phyloP scores from a whole-genome alignment of 2,888 invertebrate species.

The Nemotelus nigrinus region DNA sequence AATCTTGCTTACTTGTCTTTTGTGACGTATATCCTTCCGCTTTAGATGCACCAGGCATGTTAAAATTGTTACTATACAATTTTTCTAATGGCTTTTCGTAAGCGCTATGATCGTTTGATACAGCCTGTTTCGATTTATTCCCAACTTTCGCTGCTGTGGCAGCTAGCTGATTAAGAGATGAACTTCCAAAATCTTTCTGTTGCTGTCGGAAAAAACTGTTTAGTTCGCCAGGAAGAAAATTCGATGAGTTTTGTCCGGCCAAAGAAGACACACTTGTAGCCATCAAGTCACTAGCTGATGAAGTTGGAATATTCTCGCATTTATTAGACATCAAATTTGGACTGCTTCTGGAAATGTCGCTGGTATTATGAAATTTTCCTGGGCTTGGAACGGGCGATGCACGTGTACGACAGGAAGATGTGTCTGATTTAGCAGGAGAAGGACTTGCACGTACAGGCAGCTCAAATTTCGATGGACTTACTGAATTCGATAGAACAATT shows the following conservation, averaged over 20 bases:
- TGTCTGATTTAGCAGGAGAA: conserved; percentile 69
- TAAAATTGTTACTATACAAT: conserved; percentile 34
- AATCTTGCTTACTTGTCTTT: conserved; percentile 41
- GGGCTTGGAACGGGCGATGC: conserved; percentile 67
- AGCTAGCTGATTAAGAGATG: conserved; percentile 62
- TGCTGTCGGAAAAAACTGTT: conserved; percentile 60
- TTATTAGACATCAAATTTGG: conserved; percentile 63
- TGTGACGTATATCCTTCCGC: conserved; percentile 48
- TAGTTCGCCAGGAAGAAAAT: conserved; percentile 62
- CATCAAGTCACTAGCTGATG: conserved; percentile 61
- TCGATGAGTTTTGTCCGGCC: conserved; percentile 62
- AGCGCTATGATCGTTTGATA: not conserved
- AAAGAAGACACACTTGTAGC: conserved; percentile 63
- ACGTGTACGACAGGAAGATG: conserved; percentile 69
- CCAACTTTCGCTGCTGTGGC: conserved; percentile 63
- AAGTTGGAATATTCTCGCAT: conserved; percentile 55
- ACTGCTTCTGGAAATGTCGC: conserved; percentile 63
- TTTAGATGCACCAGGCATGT: conserved; percentile 47
- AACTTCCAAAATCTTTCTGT: conserved; percentile 62
- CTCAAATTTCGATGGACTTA: conserved; percentile 67
- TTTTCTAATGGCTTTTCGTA: conserved; percentile 41
- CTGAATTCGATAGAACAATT: conserved; percentile 63
- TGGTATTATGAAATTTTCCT: conserved; percentile 61
- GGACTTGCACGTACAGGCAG: conserved; percentile 70
- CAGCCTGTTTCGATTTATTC: conserved; percentile 49